A percentile compares a stretch with the other conserved stretches of the same genome.
phyloP scores from a whole-genome alignment of 2,888 invertebrate species.

The Harmothoe impar region DNA sequence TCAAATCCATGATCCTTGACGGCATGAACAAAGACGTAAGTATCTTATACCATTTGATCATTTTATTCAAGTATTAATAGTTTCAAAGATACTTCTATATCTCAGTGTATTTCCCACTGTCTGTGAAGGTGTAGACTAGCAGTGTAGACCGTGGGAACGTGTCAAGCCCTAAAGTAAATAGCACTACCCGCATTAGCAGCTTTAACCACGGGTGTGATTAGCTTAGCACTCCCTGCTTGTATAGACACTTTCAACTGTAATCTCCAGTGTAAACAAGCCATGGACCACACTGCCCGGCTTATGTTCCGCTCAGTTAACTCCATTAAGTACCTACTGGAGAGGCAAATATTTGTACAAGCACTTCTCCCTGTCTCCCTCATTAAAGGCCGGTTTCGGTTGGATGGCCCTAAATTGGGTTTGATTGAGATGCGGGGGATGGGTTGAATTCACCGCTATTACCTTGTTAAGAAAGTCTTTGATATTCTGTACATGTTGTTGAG shows the following conservation, averaged over 20 bases:
- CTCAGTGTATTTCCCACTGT: neutral
- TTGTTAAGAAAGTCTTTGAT: too few relatives aligned
- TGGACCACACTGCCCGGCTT: neutral
- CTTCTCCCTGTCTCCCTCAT: neutral
- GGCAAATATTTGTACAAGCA: neutral
- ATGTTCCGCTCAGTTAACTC: slow-evolving; percentile 7
- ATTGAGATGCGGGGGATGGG: neutral
- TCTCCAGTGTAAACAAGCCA: neutral
- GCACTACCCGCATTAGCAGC: slow-evolving; percentile 24
- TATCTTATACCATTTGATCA: neutral
- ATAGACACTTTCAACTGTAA: neutral
- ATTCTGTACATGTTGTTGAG: too few relatives aligned
- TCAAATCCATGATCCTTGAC: slow-evolving; percentile 55
- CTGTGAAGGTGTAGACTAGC: neutral
- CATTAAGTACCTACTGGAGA: neutral
- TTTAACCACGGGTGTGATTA: neutral
- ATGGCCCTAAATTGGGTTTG: neutral
- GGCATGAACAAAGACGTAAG: slow-evolving; percentile 61
- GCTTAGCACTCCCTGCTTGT: slow-evolving; percentile 18
- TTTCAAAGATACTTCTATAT: neutral
- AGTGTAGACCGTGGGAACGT: neutral
- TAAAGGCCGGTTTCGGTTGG: neutral
- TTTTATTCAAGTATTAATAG: neutral
- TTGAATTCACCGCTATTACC: neutral
- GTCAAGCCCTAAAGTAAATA: neutral